Conservation (phyloP, 2,113 vertebrate genomes). For the Pheucticus melanocephalus region DNA sequence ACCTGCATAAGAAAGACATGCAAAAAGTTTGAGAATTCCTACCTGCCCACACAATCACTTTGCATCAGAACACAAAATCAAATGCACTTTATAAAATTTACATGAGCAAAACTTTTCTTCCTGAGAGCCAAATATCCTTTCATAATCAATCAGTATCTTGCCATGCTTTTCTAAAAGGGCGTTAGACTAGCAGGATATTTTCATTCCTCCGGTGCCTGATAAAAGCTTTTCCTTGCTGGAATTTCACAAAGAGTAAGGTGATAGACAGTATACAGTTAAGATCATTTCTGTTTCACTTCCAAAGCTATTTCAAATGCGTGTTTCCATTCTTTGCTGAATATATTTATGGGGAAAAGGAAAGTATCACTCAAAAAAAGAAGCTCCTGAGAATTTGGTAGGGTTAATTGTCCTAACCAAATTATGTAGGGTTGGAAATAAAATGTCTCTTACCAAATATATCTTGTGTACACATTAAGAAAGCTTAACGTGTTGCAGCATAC, state of each 20-base stretch:
- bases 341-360: not conserved
- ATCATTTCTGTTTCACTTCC: not conserved
- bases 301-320: not conserved
- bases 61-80: not conserved
- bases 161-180: not conserved
- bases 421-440: not conserved
- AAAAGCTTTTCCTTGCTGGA: not conserved
- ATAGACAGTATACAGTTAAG: not conserved
- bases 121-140: not conserved
- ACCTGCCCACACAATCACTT: not conserved
- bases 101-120: not conserved
- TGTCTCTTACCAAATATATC: not conserved
- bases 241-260: not conserved
- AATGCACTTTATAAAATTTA: not conserved
- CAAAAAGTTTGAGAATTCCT: not conserved
- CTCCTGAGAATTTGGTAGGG: not conserved
- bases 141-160: not conserved
- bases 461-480: not conserved
- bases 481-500: not conserved
- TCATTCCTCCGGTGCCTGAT: not conserved
- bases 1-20: constrained; percentile 66
- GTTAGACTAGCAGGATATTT: not conserved
- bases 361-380: not conserved
- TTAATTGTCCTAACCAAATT: not conserved
- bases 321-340: not conserved